These are phyloP conservation scores for Jacana jacana DNA, from an alignment of 2,113 vertebrate genomes.

Conservation along the genomic window DNA sequence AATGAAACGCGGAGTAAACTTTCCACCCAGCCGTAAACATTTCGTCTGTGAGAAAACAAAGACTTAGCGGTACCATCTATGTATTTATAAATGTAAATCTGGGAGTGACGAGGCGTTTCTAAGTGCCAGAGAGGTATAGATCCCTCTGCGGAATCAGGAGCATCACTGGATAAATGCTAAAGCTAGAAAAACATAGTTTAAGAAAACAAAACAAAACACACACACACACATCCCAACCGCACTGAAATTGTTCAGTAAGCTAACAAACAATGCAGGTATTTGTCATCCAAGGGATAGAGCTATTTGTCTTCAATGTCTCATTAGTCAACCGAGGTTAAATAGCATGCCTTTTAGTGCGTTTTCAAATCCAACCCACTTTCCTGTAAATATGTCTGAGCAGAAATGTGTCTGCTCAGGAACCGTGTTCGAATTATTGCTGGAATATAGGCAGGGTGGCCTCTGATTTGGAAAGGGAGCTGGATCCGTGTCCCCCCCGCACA, in stretches of 20 bases:
- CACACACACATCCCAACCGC: no score
- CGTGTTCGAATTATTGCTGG: not conserved
- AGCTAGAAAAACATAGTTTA: not conserved
- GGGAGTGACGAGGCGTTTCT: not conserved
- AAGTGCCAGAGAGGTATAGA: not conserved
- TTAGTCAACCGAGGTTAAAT: conserved; percentile 33
- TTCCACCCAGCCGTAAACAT: not conserved
- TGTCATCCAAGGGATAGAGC: not conserved
- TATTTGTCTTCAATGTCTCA: conserved; percentile 6
- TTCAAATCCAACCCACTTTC: not conserved
- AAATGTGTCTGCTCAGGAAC: not conserved
- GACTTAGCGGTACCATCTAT: not conserved
- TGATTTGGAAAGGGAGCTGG: not conserved
- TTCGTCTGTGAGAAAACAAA: not conserved
- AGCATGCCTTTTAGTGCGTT: not conserved
- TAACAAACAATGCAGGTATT: not conserved
- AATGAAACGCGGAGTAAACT: not conserved
- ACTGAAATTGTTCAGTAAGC: not conserved
- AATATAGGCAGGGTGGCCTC: not conserved
- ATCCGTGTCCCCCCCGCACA: not conserved
- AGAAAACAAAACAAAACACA: not conserved
- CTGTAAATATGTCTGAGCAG: not conserved
- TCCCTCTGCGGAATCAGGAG: not conserved
- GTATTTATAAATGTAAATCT: not conserved
- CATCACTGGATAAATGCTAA: not conserved